Percentiles rank a stretch among this genome's conserved stretches.
Conservation (phyloP, 2,888 invertebrate genomes). For the Myathropa florea region DNA sequence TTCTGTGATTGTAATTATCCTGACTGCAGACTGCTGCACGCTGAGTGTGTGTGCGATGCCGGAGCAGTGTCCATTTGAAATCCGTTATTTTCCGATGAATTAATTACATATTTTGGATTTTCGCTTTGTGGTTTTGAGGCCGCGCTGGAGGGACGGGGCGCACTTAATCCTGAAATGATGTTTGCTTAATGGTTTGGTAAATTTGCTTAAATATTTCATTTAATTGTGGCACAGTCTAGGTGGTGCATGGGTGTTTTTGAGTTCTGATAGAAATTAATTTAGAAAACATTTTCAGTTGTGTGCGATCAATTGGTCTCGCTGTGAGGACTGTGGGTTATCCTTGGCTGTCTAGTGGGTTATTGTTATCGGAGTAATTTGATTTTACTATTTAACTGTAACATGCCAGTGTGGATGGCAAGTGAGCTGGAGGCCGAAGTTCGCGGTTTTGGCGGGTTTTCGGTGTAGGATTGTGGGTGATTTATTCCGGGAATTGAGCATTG, state of each 20-base stretch:
- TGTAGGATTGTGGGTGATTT: background rate
- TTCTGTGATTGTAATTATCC: conserved; percentile 68
- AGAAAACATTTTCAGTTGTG: conserved; percentile 32
- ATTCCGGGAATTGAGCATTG: background rate
- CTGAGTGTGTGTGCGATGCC: background rate
- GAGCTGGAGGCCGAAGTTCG: background rate
- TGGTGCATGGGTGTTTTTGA: background rate
- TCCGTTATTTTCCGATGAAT: conserved; percentile 67
- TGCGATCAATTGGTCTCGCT: background rate
- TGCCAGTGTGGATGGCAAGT: too few relatives aligned
- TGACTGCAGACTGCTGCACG: conserved; percentile 13
- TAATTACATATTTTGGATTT: conserved; percentile 70
- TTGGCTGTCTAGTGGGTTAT: background rate
- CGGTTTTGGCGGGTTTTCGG: background rate
- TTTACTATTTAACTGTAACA: background rate
- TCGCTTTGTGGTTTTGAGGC: conserved; percentile 51
- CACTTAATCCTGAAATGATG: conserved; percentile 68
- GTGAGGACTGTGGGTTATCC: background rate
- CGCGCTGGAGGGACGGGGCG: conserved; percentile 9
- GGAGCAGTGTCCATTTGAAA: conserved; percentile 56
- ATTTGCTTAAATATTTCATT: conserved; percentile 70
- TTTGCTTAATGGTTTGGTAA: conserved; percentile 70
- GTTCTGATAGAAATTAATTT: conserved; percentile 38
- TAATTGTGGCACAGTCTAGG: conserved; percentile 35
- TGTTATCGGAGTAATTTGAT: background rate